Percentiles rank a stretch among this genome's conserved stretches.
phyloP scores from a whole-genome alignment of 35 echinoderm and acorn worm species.

The Eucidaris tribuloides region DNA sequence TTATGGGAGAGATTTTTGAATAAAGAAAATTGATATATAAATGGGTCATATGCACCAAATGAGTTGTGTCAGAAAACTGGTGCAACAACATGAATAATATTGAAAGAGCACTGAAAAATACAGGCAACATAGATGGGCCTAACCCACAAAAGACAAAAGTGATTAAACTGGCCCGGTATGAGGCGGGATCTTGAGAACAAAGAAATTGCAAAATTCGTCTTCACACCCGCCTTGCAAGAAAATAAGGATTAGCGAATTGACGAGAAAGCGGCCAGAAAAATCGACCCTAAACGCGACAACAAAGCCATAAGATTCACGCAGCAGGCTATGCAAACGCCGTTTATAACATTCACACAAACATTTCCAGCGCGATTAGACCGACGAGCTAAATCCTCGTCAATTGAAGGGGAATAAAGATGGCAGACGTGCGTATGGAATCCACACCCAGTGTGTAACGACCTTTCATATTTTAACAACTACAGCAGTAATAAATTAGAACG shows the following conservation, averaged over 20 bases:
- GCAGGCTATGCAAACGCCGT: neutral
- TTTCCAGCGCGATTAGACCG: conserved; percentile 27
- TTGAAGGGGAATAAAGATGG: conserved; percentile 33
- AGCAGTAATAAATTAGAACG: conserved; percentile 76
- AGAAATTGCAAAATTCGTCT: neutral
- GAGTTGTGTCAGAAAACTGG: no score
- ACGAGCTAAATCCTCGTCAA: conserved; percentile 23
- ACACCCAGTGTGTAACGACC: conserved; percentile 54
- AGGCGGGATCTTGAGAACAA: conserved; percentile 1
- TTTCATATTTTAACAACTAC: conserved; percentile 72
- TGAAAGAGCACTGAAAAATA: no score
- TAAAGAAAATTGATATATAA: no score
- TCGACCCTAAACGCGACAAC: neutral
- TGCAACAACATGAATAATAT: no score
- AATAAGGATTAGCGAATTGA: neutral
- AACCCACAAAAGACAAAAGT: no score
- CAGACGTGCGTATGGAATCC: conserved; percentile 35
- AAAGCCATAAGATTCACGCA: neutral
- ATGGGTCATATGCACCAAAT: no score
- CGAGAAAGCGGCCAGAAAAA: neutral
- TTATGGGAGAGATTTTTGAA: no score
- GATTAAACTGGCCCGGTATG: no score
- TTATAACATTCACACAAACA: conserved; percentile 4
- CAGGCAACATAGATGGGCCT: no score
- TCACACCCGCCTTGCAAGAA: neutral